Evolutionary conservation across 2,113 vertebrate genomes (phyloP), one percentile per base, ranked within the genome.

Genomic region (Lepus americanus): DNA sequence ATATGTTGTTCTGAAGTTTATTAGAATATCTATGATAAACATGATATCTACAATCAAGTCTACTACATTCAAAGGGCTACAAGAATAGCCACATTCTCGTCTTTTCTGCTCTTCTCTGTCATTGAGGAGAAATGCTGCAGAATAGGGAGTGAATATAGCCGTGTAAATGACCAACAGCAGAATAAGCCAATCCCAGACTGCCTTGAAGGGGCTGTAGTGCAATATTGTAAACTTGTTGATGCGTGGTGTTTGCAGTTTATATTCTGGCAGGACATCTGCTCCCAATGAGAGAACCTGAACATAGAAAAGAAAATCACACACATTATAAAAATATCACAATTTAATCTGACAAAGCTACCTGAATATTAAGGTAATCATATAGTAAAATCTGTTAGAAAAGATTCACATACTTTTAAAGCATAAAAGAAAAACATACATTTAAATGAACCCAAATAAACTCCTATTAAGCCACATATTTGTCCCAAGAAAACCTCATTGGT

Each of bases 1-100:
- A 69, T 99, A 99, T 5, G 99, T 99, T 96, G 99, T 99, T 98
- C 99, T 98, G 98, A 99, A 99, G 99, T 99, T 99, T 97, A 99
- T 99, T 94, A 99, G 99, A 98, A 99, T 99, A 98, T 99, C 99
- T 95, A 99, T 99, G 98, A 99, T 99, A 98, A 99, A 99, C 99
- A 99, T 99, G 98, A 99, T 99, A 98, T 99, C 99, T 98, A 99
- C 99, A 78, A 99, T 99, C 97, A 99, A 98, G 98, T 99, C 99
- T 96, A 99, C 99, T 25, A 99, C 99, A 97, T 99, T 99, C 79
- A 99, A 98, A 44, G 99, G 99, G 97, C 98, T 99, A 98, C 99
- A 99, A 78, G 99, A 99, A 97, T 99, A 99, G 96, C 99, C 99
- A 74, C 99, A 99, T 96, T 99, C 98, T 66, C 99, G 98, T 94